Conservation (phyloP, 1,140 invertebrate genomes). For the Drosophila mauritiana region DNA sequence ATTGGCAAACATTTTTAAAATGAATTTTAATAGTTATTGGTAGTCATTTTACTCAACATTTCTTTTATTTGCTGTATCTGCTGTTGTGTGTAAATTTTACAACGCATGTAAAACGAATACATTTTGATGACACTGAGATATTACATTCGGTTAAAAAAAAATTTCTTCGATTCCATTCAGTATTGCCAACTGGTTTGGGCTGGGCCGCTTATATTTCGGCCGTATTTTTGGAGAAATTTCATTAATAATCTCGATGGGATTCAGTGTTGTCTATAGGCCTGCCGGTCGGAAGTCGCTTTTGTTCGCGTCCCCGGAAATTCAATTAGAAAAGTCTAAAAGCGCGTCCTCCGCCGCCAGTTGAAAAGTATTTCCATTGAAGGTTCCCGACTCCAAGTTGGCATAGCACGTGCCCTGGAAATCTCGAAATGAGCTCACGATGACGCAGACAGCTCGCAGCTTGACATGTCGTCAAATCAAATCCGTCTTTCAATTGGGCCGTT, state of each 20-base stretch:
- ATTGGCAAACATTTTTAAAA: too few relatives aligned
- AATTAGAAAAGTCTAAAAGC: conserved; percentile 49
- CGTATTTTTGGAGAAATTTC: conserved; percentile 44
- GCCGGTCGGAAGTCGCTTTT: conserved; percentile 34
- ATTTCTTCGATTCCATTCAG: background rate
- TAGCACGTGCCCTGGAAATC: conserved; percentile 24
- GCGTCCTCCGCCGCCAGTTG: conserved; percentile 11
- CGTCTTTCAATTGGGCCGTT: conserved; percentile 50
- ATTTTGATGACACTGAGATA: conserved; percentile 3
- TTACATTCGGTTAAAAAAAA: conserved; percentile 3
- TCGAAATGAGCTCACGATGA: conserved; percentile 20
- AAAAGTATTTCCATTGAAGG: conserved; percentile 42
- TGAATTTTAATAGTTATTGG: too few relatives aligned
- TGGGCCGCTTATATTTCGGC: conserved; percentile 18
- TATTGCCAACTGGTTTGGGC: conserved; percentile 32
- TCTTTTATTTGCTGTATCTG: too few relatives aligned
- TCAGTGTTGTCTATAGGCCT: conserved; percentile 40
- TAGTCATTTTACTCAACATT: too few relatives aligned
- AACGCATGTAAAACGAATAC: background rate
- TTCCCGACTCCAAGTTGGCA: conserved; percentile 11
- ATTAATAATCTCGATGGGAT: conserved; percentile 36
- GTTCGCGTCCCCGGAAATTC: conserved; percentile 44
- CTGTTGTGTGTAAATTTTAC: background rate
- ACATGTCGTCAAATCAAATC: conserved; percentile 69
- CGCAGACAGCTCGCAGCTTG: conserved; percentile 42